Evolutionary conservation across 2,888 invertebrate genomes (phyloP).

Genomic region (Clusia tigrina): DNA sequence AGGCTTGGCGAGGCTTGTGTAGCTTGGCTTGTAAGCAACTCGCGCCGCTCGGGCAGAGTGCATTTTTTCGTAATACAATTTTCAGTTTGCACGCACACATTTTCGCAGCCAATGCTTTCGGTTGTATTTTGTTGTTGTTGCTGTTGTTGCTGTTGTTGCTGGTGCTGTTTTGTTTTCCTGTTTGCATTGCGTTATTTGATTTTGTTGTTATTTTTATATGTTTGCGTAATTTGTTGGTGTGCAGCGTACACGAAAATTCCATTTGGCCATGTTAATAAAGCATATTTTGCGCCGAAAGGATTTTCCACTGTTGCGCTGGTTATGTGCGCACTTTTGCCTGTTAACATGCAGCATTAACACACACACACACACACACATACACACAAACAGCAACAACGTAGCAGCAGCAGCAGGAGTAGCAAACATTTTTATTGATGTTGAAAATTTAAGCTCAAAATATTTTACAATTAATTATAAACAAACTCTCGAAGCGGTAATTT

Average conservation of each 20-base stretch:
- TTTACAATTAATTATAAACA: no score
- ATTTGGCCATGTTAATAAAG: slow-evolving; percentile 12
- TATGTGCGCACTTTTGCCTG: neutral
- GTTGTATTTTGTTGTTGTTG: neutral
- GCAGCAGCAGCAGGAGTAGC: no score
- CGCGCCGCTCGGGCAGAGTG: neutral
- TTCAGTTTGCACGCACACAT: neutral
- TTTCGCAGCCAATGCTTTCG: neutral
- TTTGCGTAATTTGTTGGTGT: neutral
- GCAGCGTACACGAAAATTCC: slow-evolving; percentile 6
- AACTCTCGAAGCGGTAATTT: no score
- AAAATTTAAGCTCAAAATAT: neutral
- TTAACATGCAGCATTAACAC: neutral
- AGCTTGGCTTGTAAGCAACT: no score
- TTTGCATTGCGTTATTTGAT: neutral
- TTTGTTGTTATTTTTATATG: neutral
- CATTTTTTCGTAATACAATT: neutral
- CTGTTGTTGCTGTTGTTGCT: neutral
- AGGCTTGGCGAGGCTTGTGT: neutral
- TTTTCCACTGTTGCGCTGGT: neutral
- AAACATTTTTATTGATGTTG: neutral
- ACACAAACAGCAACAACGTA: no score
- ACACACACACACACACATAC: no score
- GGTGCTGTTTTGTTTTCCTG: neutral
- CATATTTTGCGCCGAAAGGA: neutral